Percentiles rank a stretch among this genome's conserved stretches.
These are phyloP conservation scores for Lagopus muta DNA, from an alignment of 2,113 vertebrate species.

Conservation along the genomic window DNA sequence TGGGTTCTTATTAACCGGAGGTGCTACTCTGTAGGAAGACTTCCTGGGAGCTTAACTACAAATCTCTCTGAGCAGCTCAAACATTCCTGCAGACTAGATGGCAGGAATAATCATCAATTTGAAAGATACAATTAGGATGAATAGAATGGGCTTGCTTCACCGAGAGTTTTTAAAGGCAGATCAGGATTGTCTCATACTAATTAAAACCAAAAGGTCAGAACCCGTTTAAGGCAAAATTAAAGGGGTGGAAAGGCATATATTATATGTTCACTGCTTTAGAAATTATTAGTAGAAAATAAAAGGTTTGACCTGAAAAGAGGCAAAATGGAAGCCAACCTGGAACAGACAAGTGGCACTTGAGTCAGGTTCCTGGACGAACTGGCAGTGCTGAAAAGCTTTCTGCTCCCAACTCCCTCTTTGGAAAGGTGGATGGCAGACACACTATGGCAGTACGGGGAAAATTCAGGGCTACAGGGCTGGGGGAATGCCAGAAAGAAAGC, in stretches of 20 bases:
- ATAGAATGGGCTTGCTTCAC: not conserved
- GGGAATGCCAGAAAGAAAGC: conserved; percentile 4
- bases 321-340: not conserved
- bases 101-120: not conserved
- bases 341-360: not conserved
- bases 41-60: conserved; percentile 28
- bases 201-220: conserved; percentile 44
- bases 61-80: conserved; percentile 5
- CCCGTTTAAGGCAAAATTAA: conserved; percentile 12
- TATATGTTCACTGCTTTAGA: not conserved
- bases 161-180: conserved; percentile 30
- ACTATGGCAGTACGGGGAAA: not conserved
- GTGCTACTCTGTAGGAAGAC: not conserved
- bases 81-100: not conserved
- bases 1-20: not conserved
- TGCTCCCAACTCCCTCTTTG: not conserved
- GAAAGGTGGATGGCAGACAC: not conserved
- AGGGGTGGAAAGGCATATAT: not conserved
- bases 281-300: conserved; percentile 20
- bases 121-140: conserved; percentile 27
- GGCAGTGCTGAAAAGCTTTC: not conserved
- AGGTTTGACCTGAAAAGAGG: not conserved
- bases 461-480: not conserved
- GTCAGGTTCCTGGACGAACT: not conserved
- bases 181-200: conserved; percentile 33